Percentiles rank a stretch among this genome's conserved stretches.
Conservation (phyloP, 2,888 invertebrate species). For the Ennomos fuscantarius region DNA sequence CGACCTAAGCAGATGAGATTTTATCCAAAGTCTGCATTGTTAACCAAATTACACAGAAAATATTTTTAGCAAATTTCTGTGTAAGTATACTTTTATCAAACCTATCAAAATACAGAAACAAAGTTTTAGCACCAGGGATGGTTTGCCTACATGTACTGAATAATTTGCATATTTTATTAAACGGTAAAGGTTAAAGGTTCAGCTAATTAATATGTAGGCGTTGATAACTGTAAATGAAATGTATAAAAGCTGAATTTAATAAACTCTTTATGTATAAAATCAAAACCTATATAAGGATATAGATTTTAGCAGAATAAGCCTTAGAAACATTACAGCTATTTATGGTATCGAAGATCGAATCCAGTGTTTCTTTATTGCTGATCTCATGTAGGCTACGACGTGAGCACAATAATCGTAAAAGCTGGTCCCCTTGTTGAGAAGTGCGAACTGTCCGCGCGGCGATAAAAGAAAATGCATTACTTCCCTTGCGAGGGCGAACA, state of each 20-base stretch:
- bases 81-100: too few relatives aligned
- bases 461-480: conserved; percentile 84
- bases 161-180: conserved; percentile 23
- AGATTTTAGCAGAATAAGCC: conserved; percentile 32
- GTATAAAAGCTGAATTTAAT: neutral
- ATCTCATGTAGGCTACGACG: conserved; percentile 69
- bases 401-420: conserved; percentile 82
- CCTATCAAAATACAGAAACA: neutral
- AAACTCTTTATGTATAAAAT: neutral
- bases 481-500: conserved; percentile 67
- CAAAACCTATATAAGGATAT: conserved; percentile 1
- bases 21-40: too few relatives aligned
- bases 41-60: too few relatives aligned
- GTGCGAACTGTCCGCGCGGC: conserved; percentile 77
- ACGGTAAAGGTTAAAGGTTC: conserved; percentile 19
- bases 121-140: conserved; percentile 4
- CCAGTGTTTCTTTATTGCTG: conserved; percentile 65
- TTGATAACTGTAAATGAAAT: neutral
- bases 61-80: too few relatives aligned
- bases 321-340: conserved; percentile 44
- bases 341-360: conserved; percentile 58
- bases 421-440: conserved; percentile 72
- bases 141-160: conserved; percentile 4
- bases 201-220: conserved; percentile 18
- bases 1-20: too few relatives aligned